These are phyloP conservation scores for Coryphaenoides rupestris DNA, from an alignment of 2,113 vertebrate species.

Conservation along the genomic window DNA sequence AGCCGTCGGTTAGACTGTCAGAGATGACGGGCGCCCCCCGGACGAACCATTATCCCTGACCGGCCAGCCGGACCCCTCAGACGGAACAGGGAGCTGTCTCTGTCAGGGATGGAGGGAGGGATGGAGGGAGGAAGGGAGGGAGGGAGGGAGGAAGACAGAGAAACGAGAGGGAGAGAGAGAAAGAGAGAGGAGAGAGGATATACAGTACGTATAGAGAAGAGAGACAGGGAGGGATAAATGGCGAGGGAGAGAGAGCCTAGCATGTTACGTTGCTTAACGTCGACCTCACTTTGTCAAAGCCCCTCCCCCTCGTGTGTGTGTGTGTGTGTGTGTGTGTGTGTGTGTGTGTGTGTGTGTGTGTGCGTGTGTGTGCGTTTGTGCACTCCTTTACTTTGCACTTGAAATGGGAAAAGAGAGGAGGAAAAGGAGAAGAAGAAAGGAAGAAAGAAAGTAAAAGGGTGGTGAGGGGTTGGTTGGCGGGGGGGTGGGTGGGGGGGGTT, in stretches of 20 bases:
- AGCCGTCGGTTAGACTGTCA: conserved; percentile 75
- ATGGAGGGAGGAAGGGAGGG: neutral
- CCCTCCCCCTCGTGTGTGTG: no score
- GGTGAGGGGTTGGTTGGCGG: conserved; percentile 41
- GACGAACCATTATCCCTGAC: conserved; percentile 99
- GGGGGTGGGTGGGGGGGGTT: neutral
- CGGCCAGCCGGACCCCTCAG: conserved; percentile 94
- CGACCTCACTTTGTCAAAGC: conserved; percentile 94
- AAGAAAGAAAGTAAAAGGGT: conserved; percentile 57
- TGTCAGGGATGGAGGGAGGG: conserved; percentile 72
- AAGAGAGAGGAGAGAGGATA: neutral
- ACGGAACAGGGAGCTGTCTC: conserved; percentile 84
- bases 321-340: no score
- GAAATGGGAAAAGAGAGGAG: conserved; percentile 66
- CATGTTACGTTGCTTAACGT: conserved; percentile 89
- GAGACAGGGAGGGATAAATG: conserved; percentile 14
- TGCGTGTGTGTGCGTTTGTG: no score
- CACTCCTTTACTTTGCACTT: conserved; percentile 76
- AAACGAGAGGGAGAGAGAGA: conserved; percentile 44
- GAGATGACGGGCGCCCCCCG: conserved; percentile 98
- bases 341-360: no score
- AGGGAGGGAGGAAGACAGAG: conserved; percentile 72
- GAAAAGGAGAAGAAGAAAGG: conserved; percentile 54
- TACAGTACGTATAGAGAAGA: neutral
- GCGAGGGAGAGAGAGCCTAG: conserved; percentile 55